A percentile compares a stretch with the other conserved stretches of the same genome.
phyloP scores from a whole-genome alignment of 2,797 vertebrate species.

The Sebastes miniatus region DNA sequence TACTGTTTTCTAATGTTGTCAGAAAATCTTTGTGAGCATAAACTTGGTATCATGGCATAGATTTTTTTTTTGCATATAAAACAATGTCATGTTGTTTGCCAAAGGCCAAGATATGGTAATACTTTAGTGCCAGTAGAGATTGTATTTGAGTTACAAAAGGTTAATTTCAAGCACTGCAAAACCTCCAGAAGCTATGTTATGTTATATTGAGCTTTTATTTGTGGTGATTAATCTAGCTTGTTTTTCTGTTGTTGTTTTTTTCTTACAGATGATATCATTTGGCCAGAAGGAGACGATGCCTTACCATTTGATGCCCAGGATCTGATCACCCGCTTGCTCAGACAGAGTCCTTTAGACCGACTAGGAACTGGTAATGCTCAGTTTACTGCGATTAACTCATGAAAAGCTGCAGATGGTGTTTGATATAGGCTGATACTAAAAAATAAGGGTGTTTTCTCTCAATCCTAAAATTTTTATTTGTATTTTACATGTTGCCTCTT shows the following conservation, averaged over 20 bases:
- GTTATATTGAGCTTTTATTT: background rate
- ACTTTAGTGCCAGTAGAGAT: background rate
- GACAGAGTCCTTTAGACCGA: constrained; percentile 91
- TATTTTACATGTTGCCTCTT: background rate
- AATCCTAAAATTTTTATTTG: background rate
- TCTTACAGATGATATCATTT: constrained; percentile 91
- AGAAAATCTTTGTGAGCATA: background rate
- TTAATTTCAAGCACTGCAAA: background rate
- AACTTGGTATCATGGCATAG: background rate
- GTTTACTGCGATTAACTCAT: background rate
- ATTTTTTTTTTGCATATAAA: background rate
- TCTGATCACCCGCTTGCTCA: constrained; percentile 89
- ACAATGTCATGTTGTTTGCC: background rate
- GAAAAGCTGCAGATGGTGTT: background rate
- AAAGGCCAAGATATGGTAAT: background rate
- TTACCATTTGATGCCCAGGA: constrained; percentile 91
- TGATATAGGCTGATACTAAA: background rate
- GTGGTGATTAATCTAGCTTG: background rate
- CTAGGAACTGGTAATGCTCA: constrained; percentile 88
- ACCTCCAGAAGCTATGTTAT: background rate
- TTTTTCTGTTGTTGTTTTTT: background rate
- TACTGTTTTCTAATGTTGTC: background rate
- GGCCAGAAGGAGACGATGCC: constrained; percentile 93
- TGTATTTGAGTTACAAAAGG: background rate
- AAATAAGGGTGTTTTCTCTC: background rate